Base-by-base conservation (phyloP, 2,888 invertebrate species). In the Hirtodrosophila cameraria region DNA sequence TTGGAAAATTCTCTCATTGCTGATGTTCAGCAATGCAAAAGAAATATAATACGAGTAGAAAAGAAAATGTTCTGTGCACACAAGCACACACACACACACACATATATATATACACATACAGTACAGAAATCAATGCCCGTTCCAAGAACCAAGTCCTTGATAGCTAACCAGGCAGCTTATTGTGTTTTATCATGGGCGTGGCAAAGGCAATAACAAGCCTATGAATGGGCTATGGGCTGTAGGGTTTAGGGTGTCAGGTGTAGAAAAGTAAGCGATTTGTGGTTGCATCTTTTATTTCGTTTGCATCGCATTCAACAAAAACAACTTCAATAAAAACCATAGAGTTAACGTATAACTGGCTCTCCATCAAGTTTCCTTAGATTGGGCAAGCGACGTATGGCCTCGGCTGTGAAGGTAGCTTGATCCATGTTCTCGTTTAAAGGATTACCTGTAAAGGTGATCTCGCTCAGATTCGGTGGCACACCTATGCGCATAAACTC, bases 401-500 rank as follows among this genome's bases (percentile, higher is more conserved):
- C 95, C 88, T 97, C 96, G 0, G 92, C 88, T 1, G 94, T 92
- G 94, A 95, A 97, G 0, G 92, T 90, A n/a, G 93, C 93, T 35
- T 94, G 92, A 53, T 95, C 95, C 86, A 94, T 93, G 12, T 92
- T 94, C 54, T 97, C 97, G 74, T 93, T 93, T 0, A 97, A 88
- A 0, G 96, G 95, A 90, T 97, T 97, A 0, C 95, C 97, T 3
- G 94, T 93, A 88, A 98, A 96, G 0, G 97, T 90, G 1, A 98
- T 91, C 76, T 98, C 97, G 88, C 95, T 93, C 2, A 97, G 89
- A 27, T 92, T 92, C 0, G 94, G 94, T 16, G 95, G 91, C 63
- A 95, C 94, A 91, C 93, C 94, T 2, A 98, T 91, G 81, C 96
- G 96, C 87, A 93, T 94, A 80, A 97, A 97, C 89, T 98, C 98